Evolutionary conservation across 1,140 invertebrate genomes (phyloP), one percentile per base, ranked within the genome.

Genomic region (Colletes latitarsis): DNA sequence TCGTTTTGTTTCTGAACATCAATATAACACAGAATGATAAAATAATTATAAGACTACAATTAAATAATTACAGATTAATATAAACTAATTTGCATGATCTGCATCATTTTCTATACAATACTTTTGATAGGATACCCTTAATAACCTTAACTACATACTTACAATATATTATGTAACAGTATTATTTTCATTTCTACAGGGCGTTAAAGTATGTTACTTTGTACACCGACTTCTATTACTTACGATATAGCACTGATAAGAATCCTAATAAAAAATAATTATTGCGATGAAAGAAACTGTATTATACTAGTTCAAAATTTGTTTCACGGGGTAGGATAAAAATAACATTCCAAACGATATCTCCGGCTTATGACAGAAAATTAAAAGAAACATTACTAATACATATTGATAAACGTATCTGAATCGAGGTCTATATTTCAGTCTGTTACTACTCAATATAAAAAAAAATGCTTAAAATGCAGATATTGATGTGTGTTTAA

Each of bases 41-140:
- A 49, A 49, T 49, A 49, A 49, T 90, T 90, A 90, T 87, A 91
- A 91, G 91, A 92, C 89, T 89, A 90, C 90, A 91, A 90, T 90
- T 90, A 91, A 91, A 90, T 91, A 90, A 92, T n/a, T 17, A n/a
- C 14, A 58, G 57, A 58, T 19, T 84, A 86, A 88, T 91, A 90
- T 79, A 92, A 90, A 91, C 89, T 91, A 88, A 89, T 90, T 91
- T 91, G 89, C 87, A 89, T 84, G 84, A 53, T 49, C 80, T 63
- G 85, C 62, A 70, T 82, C 74, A 77, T 84, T 85, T 82, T 77
- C 52, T 88, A 82, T 14, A 15, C 39, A 69, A 39, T 30, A 62
- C 41, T 17, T n/a, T 81, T 70, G 17, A 71, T 30, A 30, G 30
- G 30, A 83, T 82, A 82, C 76, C 82, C n/a, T 77, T 67, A 14